Evolutionary conservation across 2,113 vertebrate species (phyloP), one percentile per base, ranked within the genome.

Genomic region (Syngnathus floridae): DNA sequence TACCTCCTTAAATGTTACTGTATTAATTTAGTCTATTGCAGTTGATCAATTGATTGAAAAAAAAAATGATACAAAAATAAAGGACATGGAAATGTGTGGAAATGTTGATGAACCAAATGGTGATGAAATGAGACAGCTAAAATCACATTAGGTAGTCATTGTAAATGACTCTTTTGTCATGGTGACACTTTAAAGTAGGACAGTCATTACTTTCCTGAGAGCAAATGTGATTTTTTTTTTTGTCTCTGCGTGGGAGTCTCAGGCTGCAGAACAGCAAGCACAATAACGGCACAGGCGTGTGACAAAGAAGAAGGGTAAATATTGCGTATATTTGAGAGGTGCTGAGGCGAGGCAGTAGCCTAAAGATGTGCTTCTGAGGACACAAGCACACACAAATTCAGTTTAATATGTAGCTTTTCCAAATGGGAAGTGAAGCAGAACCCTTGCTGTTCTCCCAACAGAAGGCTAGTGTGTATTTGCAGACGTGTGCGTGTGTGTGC

Each of bases 361-460:
- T 82, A 72, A 79, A 87, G 82, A 86, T 70, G 76, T 73, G 56
- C 70, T 81, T 83, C 74, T 19, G 66, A 82, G 58, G 65, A 69
- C 40, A 45, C 45, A 36, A 12, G 60, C 41, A 69, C 74, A 78
- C 77, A 73, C 70, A 64, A 72, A 80, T 83, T 79, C 80, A 77
- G 84, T 90, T 90, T 88, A 90, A 88, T 89, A 89, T 86, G 84
- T 86, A 73, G 82, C 74, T 78, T 79, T 82, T 86, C 73, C 81
- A 77, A 84, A 82, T 83, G 86, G 80, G 82, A 89, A 84, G 84
- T 80, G 85, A 86, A 86, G 87, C 86, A 85, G 86, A 86, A 84
- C 84, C 76, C 64, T 67, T 45, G 38, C 81, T 78, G 72, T 78
- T 81, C 78, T 78, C 69, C 74, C 75, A 80, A 75, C 75, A 81